Conservation (phyloP, 2,797 vertebrate genomes). For the Hippoglossus hippoglossus region DNA sequence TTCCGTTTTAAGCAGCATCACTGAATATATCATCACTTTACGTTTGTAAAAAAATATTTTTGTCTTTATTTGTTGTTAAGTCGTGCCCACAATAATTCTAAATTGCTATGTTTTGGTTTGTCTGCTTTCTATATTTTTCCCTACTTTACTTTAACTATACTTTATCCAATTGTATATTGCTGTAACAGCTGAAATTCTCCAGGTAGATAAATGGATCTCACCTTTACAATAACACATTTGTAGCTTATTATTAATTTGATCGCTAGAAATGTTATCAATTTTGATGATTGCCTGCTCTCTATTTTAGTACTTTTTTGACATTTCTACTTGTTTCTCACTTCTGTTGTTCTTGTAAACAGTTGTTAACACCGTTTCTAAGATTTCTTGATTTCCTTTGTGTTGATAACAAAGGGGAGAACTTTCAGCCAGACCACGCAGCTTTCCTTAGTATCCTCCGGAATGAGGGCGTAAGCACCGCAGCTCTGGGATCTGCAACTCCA, state of each 20-base stretch:
- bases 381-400: conserved; percentile 22
- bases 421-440: conserved; percentile 52
- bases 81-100: not conserved
- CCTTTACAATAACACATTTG: not conserved
- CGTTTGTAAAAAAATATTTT: not conserved
- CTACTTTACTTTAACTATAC: not conserved
- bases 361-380: not conserved
- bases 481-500: conserved; percentile 37
- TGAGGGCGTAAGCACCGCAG: conserved; percentile 43
- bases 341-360: not conserved
- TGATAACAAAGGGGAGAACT: conserved; percentile 64
- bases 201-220: not conserved
- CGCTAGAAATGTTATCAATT: not conserved
- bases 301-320: not conserved
- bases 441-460: conserved; percentile 71
- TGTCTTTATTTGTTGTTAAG: not conserved
- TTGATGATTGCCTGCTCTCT: not conserved
- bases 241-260: not conserved
- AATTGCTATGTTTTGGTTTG: not conserved
- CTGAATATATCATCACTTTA: not conserved
- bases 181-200: not conserved
- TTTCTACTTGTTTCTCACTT: not conserved
- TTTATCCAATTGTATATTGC: not conserved
- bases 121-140: not conserved
- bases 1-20: not conserved